These are phyloP conservation scores for Furcula furcula DNA, from an alignment of 2,888 invertebrate species.

Conservation along the genomic window DNA sequence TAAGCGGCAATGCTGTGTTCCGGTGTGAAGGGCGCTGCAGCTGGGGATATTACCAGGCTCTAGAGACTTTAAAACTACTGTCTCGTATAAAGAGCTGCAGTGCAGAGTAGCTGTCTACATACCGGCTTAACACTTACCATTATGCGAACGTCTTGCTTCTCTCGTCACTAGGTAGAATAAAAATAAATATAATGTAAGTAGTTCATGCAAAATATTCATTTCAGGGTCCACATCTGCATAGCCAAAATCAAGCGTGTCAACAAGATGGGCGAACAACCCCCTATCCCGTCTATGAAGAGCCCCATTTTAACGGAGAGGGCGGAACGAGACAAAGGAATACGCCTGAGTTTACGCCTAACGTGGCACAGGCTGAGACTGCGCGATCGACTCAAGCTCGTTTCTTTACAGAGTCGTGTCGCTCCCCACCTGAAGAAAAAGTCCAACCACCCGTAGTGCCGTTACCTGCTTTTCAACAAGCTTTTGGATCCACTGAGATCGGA, in stretches of 20 bases:
- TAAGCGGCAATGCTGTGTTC: too few species aligned
- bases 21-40: too few species aligned
- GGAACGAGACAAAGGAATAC: constrained; percentile 40
- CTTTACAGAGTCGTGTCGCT: constrained; percentile 42
- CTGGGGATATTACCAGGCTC: too few species aligned
- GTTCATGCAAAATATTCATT: too few species aligned
- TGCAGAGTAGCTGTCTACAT: too few species aligned
- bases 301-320: constrained; percentile 48
- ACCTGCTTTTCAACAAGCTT: constrained; percentile 92
- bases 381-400: constrained; percentile 43
- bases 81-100: too few species aligned
- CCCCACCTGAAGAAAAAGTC: constrained; percentile 62
- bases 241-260: constrained; percentile 53
- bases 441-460: constrained; percentile 81
- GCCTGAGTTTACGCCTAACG: constrained; percentile 41
- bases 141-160: too few species aligned
- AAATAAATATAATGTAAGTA: too few species aligned
- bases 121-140: too few species aligned
- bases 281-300: constrained; percentile 61
- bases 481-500: constrained; percentile 93
- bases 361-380: constrained; percentile 32
- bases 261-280: constrained; percentile 65
- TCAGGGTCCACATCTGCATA: constrained; percentile 52
- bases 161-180: too few species aligned
- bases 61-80: too few species aligned